A percentile compares a stretch with the other conserved stretches of the same genome.
Evolutionary conservation across 2,888 invertebrate genomes (phyloP).

Genomic region (Celastrina argiolus): DNA sequence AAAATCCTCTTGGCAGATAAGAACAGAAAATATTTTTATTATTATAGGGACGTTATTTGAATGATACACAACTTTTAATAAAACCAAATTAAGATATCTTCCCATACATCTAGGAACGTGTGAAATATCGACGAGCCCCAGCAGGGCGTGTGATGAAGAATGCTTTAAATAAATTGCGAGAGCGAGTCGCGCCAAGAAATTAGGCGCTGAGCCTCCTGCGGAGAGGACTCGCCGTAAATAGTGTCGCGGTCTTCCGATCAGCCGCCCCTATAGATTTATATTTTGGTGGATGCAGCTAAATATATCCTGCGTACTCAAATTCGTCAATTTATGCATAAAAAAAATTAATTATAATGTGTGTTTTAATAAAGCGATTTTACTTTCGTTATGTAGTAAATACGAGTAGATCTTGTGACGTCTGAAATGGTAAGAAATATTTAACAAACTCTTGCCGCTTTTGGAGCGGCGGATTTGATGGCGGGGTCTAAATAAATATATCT

Average conservation of each 20-base stretch:
- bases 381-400: background rate
- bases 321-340: too few relatives aligned
- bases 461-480: background rate
- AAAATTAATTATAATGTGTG: too few relatives aligned
- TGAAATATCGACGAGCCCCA: constrained; percentile 68
- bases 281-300: background rate
- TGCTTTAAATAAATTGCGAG: constrained; percentile 74
- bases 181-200: constrained; percentile 72
- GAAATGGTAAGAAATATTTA: background rate
- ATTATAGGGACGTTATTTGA: too few relatives aligned
- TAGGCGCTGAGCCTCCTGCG: constrained; percentile 72
- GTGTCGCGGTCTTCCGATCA: constrained; percentile 51
- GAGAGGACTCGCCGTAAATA: constrained; percentile 75
- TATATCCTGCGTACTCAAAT: background rate
- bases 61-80: too few relatives aligned
- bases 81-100: constrained; percentile 13
- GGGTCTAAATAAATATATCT: background rate
- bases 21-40: too few relatives aligned
- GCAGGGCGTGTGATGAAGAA: constrained; percentile 69
- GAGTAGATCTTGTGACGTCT: too few relatives aligned
- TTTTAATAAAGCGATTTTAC: too few relatives aligned
- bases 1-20: too few relatives aligned
- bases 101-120: constrained; percentile 53
- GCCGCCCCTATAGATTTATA: background rate
- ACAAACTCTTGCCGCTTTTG: background rate